Evolutionary conservation across 2,113 vertebrate species (phyloP).

Genomic region (Diadophis punctatus): DNA sequence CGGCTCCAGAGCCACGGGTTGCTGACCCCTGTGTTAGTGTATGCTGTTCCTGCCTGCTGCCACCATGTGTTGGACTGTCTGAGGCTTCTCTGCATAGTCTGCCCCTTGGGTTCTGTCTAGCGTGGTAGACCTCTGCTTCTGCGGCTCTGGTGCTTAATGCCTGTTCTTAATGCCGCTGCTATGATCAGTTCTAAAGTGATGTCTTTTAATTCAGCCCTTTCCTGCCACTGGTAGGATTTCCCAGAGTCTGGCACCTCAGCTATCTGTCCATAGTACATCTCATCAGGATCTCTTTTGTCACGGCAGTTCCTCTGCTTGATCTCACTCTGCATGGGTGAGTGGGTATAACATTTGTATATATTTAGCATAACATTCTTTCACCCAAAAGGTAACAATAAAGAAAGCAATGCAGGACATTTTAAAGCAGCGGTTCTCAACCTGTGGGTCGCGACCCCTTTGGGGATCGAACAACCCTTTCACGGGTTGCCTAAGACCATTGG

Average conservation of each 20-base stretch:
- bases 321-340: neutral
- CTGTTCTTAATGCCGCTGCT: neutral
- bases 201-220: neutral
- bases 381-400: neutral
- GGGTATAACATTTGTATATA: neutral
- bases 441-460: no score
- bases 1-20: no score
- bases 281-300: neutral
- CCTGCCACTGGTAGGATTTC: neutral
- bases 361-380: neutral
- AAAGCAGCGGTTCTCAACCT: no score
- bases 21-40: no score
- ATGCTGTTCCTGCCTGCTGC: neutral
- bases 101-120: no score
- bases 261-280: neutral
- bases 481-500: no score
- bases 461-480: no score
- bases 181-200: neutral
- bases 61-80: neutral
- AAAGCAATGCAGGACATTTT: neutral
- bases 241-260: neutral
- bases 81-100: neutral
- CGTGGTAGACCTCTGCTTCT: neutral
- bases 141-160: neutral
- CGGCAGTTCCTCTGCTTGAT: neutral